phyloP scores from a whole-genome alignment of 2,888 invertebrate species.

The Chrysotoxum bicinctum region DNA sequence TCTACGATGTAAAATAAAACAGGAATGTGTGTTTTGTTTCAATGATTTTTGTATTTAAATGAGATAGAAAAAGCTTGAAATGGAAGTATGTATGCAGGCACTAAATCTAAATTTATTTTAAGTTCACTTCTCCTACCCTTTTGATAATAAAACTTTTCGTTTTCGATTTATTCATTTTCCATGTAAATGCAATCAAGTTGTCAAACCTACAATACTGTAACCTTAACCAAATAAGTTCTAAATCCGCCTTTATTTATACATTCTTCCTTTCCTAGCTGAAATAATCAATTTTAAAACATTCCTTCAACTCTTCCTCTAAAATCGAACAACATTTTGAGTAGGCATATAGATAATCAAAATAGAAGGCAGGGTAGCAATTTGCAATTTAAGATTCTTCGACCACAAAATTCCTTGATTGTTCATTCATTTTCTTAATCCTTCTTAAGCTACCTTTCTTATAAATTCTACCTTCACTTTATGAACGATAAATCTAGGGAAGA shows the following conservation, averaged over 20 bases:
- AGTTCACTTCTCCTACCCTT: background rate
- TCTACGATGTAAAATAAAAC: background rate
- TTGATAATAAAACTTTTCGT: background rate
- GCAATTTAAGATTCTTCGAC: slow-evolving; percentile 38
- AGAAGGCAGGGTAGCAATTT: background rate
- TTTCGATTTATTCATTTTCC: background rate
- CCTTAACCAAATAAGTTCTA: background rate
- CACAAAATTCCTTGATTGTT: slow-evolving; percentile 1
- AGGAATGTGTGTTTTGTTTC: background rate
- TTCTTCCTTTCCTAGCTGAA: background rate
- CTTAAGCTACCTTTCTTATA: slow-evolving; percentile 33
- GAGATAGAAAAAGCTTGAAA: background rate
- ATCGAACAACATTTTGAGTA: background rate
- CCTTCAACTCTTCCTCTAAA: background rate
- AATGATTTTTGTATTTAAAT: background rate
- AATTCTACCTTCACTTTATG: slow-evolving; percentile 31
- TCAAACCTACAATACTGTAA: background rate
- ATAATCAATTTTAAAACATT: background rate
- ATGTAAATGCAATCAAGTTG: background rate
- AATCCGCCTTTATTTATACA: no score
- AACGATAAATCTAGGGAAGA: background rate
- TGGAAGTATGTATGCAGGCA: background rate
- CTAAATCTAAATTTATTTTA: background rate
- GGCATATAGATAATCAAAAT: slow-evolving; percentile 27
- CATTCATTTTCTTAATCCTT: slow-evolving; percentile 22